Evolutionary conservation across 1,140 invertebrate species (phyloP), one percentile per base, ranked within the genome.

Genomic region (Coelopa frigida): DNA sequence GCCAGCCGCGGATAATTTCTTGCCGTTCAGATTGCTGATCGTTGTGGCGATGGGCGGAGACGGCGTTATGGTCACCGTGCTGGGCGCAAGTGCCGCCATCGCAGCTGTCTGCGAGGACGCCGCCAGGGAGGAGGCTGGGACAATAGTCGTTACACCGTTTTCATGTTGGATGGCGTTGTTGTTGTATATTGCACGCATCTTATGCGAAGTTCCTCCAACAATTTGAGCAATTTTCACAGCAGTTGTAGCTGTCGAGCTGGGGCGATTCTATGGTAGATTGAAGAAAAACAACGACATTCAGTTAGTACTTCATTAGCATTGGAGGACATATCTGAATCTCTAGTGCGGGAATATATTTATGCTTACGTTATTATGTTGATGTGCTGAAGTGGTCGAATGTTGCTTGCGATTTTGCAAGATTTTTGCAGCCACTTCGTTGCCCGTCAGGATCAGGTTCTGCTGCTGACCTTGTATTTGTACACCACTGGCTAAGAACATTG

Each of bases 181-280:
- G 43, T 51, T 63, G 12, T 61, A 66, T 57, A 66, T 59, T 62
- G 62, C 56, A 58, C 62, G 62, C 53, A 61, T 50, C 53, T 61
- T 61, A 54, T 57, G 54, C 5, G 38, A 45, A 24, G 39, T n/a
- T 32, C 37, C 23, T 18, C 47, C 24, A 5, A 44, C 17, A 10
- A 51, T 43, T 49, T 38, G 48, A 11, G 48, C 29, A 35, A 50
- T 49, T 45, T 40, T 44, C 4, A 50, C 43, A 14, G 48, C 37
- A 21, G 29, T 17, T 12, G 37, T 45, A n/a, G n/a, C n/a, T 24
- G 41, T 22, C 23, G 47, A 21, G 27, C 42, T 35, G n/a, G n/a
- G n/a, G n/a, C n/a, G n/a, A 8, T n/a, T 7, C 27, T 29, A 8
- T 39, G 24, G 41, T 49, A n/a, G 50, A 48, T 44, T 53, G 48